These are phyloP conservation scores for Todiramphus saurophagus DNA, from an alignment of 2,113 vertebrate genomes.

Conservation along the genomic window DNA sequence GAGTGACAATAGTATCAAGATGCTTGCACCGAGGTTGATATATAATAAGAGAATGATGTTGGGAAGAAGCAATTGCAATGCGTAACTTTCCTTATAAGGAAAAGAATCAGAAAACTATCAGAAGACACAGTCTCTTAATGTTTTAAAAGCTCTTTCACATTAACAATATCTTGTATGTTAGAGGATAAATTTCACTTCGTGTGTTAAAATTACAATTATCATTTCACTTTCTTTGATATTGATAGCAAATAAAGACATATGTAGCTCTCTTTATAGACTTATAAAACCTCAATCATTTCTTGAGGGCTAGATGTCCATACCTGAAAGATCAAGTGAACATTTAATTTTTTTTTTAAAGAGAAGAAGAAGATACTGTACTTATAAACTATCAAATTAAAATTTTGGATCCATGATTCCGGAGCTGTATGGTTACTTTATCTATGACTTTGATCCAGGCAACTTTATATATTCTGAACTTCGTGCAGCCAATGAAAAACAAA, in stretches of 20 bases:
- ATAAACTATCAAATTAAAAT: not conserved
- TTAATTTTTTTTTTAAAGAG: not conserved
- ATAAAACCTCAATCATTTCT: not conserved
- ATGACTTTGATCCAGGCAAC: not conserved
- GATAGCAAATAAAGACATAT: not conserved
- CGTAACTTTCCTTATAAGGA: not conserved
- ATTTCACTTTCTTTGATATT: not conserved
- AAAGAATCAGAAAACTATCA: not conserved
- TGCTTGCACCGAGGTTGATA: not conserved
- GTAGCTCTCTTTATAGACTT: not conserved
- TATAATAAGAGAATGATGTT: slow-evolving; percentile 23
- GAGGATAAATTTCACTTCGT: not conserved
- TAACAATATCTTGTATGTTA: not conserved
- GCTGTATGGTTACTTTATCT: not conserved
- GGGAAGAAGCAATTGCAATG: slow-evolving; percentile 6
- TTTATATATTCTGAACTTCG: not conserved
- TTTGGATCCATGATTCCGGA: not conserved
- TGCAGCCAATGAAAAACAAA: not conserved
- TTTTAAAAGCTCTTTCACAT: not conserved
- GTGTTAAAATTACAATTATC: not conserved
- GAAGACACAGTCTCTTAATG: not conserved
- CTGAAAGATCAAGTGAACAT: not conserved
- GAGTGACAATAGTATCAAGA: slow-evolving; percentile 31
- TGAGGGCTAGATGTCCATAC: not conserved
- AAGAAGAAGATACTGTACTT: not conserved